Evolutionary conservation across 2,113 vertebrate genomes (phyloP).

Genomic region (Silurus glanis): DNA sequence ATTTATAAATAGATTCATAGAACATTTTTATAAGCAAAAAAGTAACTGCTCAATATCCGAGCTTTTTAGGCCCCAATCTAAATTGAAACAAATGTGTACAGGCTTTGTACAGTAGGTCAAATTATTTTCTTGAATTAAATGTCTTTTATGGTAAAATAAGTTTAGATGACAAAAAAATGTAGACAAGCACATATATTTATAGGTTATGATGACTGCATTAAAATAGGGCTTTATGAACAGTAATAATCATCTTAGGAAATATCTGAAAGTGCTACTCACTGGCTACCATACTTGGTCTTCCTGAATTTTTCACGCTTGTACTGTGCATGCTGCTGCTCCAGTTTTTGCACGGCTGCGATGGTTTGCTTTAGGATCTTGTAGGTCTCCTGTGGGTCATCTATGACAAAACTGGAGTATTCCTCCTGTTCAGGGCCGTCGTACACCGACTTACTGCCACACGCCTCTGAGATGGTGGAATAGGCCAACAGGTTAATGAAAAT

Average conservation of each 20-base stretch:
- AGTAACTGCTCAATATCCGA: no score
- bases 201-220: background rate
- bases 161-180: no score
- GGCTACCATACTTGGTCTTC: constrained; percentile 96
- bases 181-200: no score
- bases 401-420: constrained; percentile 91
- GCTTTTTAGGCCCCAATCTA: no score
- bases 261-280: constrained; percentile 78
- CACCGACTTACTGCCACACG: constrained; percentile 94
- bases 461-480: constrained; percentile 74
- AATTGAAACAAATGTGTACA: no score
- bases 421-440: constrained; percentile 95
- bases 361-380: constrained; percentile 91
- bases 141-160: no score
- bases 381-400: constrained; percentile 94
- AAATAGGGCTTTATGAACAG: background rate
- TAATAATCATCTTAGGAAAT: background rate
- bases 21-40: no score
- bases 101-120: no score
- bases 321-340: constrained; percentile 92
- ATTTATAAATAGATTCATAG: no score
- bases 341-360: constrained; percentile 80
- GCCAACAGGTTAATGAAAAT: background rate
- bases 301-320: constrained; percentile 95
- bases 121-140: no score